phyloP scores from a whole-genome alignment of 2,888 invertebrate genomes.

The Brenthis daphne region DNA sequence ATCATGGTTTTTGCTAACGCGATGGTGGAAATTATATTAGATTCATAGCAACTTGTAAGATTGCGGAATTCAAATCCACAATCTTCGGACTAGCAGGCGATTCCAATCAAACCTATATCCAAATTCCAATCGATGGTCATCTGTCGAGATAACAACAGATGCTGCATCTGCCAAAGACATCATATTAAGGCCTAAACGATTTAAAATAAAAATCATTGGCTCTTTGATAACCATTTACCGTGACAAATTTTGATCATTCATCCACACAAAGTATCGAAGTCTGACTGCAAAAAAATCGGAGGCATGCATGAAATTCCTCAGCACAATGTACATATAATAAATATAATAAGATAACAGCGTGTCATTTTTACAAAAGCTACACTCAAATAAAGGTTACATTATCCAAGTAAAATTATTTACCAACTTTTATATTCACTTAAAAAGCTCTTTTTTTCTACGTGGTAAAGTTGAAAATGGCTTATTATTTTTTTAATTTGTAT shows the following conservation, averaged over 20 bases:
- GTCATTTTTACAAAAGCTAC: conserved; percentile 43
- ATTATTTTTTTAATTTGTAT: background rate
- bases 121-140: background rate
- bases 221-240: conserved; percentile 63
- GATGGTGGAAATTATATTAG: too few species aligned
- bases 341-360: conserved; percentile 65
- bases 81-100: too few species aligned
- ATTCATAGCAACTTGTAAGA: too few species aligned
- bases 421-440: background rate
- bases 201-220: conserved; percentile 40
- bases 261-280: conserved; percentile 57
- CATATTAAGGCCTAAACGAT: conserved; percentile 41
- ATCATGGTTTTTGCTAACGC: too few species aligned
- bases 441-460: background rate
- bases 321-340: conserved; percentile 56
- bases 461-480: background rate
- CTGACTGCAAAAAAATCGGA: conserved; percentile 60
- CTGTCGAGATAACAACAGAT: background rate
- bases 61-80: too few species aligned
- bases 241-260: conserved; percentile 67
- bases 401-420: conserved; percentile 21
- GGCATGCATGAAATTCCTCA: conserved; percentile 73
- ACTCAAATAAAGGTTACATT: conserved; percentile 33
- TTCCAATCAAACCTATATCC: too few species aligned
- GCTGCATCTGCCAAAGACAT: conserved; percentile 29